These are phyloP conservation scores for Dexiosoma caninum DNA, from an alignment of 2,888 invertebrate species.

Conservation along the genomic window DNA sequence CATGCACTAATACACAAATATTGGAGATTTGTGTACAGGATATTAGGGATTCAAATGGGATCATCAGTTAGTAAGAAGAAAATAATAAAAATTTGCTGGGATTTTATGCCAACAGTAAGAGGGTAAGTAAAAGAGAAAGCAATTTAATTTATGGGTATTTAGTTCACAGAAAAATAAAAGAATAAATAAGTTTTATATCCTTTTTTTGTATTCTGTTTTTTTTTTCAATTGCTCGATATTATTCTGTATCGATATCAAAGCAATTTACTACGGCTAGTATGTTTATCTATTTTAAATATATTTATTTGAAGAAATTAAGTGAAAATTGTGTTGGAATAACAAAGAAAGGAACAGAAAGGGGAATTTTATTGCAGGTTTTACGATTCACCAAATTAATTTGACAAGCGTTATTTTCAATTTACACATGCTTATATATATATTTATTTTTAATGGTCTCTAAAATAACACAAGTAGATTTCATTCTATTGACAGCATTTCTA, in stretches of 20 bases:
- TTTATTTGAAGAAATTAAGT: neutral
- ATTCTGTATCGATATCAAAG: neutral
- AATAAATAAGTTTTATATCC: conserved; percentile 70
- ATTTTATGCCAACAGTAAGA: neutral
- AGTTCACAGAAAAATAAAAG: conserved; percentile 73
- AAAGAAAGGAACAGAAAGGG: neutral
- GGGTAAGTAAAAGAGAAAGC: conserved; percentile 70
- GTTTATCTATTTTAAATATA: neutral
- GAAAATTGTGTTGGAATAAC: neutral
- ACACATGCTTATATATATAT: neutral
- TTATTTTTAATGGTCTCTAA: neutral
- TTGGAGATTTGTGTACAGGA: conserved; percentile 12
- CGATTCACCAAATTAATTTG: neutral
- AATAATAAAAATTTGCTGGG: conserved; percentile 76
- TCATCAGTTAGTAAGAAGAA: conserved; percentile 70
- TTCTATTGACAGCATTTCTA: neutral
- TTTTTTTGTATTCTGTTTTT: neutral
- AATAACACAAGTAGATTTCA: neutral
- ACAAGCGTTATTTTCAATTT: neutral
- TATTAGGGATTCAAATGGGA: conserved; percentile 65
- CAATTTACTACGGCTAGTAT: conserved; percentile 6
- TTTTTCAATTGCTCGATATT: too few species aligned
- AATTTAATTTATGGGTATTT: conserved; percentile 77
- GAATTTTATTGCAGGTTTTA: neutral
- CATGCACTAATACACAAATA: neutral